Evolutionary conservation across 2,888 invertebrate genomes (phyloP), one percentile per base, ranked within the genome.

Genomic region (Gandaritis pyraliata): DNA sequence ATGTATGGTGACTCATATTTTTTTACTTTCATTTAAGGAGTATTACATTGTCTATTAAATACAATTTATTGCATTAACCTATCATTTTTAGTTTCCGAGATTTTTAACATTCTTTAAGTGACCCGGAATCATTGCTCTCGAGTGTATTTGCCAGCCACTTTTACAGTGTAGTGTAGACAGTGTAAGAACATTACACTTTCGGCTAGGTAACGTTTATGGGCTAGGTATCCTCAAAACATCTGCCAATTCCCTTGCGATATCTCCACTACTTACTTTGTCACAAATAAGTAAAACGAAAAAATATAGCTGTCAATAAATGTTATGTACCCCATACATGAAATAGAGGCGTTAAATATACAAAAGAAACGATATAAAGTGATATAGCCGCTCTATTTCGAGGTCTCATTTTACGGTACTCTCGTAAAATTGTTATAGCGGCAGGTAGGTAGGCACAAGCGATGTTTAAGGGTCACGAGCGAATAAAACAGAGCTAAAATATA

Each of bases 301-400:
- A 65, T 68, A 68, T 65, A 43, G 61, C 65, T 66, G 62, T 70
- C 75, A 67, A 76, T 78, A 78, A 77, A 67, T 60, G 70, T 72
- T 71, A 76, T 74, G 73, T 69, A 68, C 53, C 67, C 66, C 73
- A 72, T 66, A 67, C 66, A 60, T 61, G 69, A 66, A 70, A 86
- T 82, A 83, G 82, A 77, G 75, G 81, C 78, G 83, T 89, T 88
- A 87, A 86, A 88, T 88, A 87, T 88, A 88, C 90, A 89, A 89
- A 88, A 85, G 88, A 82, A 83, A 82, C 86, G 82, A 82, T 85
- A 86, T 85, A 86, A 85, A 84, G 80, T 85, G 85, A 87, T 86
- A 87, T 80, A 82, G 63, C 71, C 66, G 76, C 79, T 81, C 77
- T 82, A 82, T 86, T 85, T 6, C 78, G 75, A 71, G 72, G 72